Evolutionary conservation across 2,797 vertebrate genomes (phyloP), one percentile per base, ranked within the genome.

Genomic region (Todus mexicanus): DNA sequence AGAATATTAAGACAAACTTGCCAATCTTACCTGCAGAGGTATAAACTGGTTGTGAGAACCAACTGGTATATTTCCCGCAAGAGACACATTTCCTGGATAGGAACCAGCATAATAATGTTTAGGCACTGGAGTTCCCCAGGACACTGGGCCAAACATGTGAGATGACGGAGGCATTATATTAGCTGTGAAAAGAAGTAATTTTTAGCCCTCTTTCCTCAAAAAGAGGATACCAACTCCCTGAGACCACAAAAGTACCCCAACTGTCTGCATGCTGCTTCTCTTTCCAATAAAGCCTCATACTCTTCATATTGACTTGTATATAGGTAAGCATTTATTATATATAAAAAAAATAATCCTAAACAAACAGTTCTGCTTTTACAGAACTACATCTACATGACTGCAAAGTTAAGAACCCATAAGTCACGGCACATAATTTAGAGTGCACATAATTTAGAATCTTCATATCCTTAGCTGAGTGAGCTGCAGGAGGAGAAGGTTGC

Each of bases 41-140:
- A 99, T 98, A 94, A 99, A 99, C 97, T 99, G 99, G 97, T 98
- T 99, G 96, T 99, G 99, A 65, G 98, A 98, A 73, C 98, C 98
- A 43, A 98, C 96, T 70, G 98, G 97, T 53, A 98, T 15, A 7
- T 97, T 45, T 72, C 98, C 96, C 48, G 97, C 93, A 77, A 98
- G 94, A 23, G 96, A 97, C 54, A 97, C 75, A 14, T 95, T 97
- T 25, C 98, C 98, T 5, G 98, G 97, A 87, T 98, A 99, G 15
- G 98, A 96, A 77, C 98, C 97, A 60, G 98, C 97, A 60, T 98
- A 99, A 94, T 98, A 98, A 22, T 97, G 96, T 73, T 98, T 97
- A 33, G 98, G 98, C 63, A 98, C 94, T 19, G 98, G 70, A 89
- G 98, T 93, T 81, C 98, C 98, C 99, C 99, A 99, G 26, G 98